Evolutionary conservation across 1,140 invertebrate genomes (phyloP).

Genomic region (Propsilocerus akamusi): DNA sequence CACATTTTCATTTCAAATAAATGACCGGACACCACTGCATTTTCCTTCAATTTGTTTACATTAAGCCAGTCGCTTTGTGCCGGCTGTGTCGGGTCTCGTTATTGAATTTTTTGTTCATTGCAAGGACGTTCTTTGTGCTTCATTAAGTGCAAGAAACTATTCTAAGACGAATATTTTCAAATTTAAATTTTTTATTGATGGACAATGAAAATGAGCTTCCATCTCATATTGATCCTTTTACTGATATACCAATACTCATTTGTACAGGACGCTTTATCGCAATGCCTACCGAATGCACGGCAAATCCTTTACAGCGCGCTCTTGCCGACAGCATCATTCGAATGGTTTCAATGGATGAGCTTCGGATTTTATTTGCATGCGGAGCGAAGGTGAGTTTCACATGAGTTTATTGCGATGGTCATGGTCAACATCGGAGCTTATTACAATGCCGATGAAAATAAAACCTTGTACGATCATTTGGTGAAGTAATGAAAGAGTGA

Average conservation of each 20-base stretch:
- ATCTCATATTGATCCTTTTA: background rate
- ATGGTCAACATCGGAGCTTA: background rate
- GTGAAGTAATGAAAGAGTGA: no score
- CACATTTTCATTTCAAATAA: no score
- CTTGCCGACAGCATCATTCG: conserved; percentile 78
- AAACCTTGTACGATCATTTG: no score
- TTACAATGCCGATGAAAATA: background rate
- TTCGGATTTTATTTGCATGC: conserved; percentile 64
- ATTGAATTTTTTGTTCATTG: no score
- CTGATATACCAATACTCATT: background rate
- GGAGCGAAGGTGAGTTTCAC: conserved; percentile 47
- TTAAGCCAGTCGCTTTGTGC: no score
- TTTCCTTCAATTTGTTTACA: no score
- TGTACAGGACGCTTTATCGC: conserved; percentile 8
- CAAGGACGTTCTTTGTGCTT: no score
- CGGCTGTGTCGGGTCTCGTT: no score
- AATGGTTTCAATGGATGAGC: conserved; percentile 68
- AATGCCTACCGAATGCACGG: conserved; percentile 50
- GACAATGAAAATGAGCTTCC: conserved; percentile 2
- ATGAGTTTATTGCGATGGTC: background rate
- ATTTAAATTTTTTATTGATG: no score
- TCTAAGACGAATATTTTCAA: no score
- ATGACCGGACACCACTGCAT: no score
- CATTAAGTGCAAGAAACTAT: no score
- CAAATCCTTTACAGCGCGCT: conserved; percentile 63